phyloP scores from a whole-genome alignment of 2,888 invertebrate genomes.

The Coremacera marginata region DNA sequence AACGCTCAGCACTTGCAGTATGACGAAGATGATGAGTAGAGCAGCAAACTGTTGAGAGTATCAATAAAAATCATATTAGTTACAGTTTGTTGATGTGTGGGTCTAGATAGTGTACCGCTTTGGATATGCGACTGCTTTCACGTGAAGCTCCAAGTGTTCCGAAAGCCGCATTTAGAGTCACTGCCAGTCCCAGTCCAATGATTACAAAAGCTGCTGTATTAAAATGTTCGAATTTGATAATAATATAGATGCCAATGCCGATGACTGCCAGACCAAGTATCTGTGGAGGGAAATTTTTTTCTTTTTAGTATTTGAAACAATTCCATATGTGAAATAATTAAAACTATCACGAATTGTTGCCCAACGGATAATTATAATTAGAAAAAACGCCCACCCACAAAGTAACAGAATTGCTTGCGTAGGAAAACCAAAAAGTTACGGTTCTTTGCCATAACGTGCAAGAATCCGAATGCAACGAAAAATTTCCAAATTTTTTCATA shows the following conservation, averaged over 20 bases:
- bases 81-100: background rate
- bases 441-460: too few species aligned
- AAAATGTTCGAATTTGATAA: constrained; percentile 58
- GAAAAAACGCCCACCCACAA: background rate
- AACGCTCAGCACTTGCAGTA: constrained; percentile 56
- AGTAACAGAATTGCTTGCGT: too few species aligned
- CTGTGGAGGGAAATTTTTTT: constrained; percentile 45
- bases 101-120: constrained; percentile 52
- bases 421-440: too few species aligned
- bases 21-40: constrained; percentile 54
- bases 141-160: constrained; percentile 56
- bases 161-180: constrained; percentile 53
- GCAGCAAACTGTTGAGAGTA: constrained; percentile 53
- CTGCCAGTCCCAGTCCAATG: constrained; percentile 54
- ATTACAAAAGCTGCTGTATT: constrained; percentile 56
- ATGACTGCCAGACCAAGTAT: constrained; percentile 55
- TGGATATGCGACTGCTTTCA: constrained; percentile 58
- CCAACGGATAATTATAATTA: background rate
- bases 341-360: background rate
- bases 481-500: too few species aligned
- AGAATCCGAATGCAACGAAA: too few species aligned
- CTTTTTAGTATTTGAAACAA: background rate
- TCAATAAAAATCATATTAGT: background rate
- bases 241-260: constrained; percentile 54
- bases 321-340: background rate